Evolutionary conservation across 2,113 vertebrate genomes (phyloP), one percentile per base, ranked within the genome.

Genomic region (Prochilodus magdalenae): DNA sequence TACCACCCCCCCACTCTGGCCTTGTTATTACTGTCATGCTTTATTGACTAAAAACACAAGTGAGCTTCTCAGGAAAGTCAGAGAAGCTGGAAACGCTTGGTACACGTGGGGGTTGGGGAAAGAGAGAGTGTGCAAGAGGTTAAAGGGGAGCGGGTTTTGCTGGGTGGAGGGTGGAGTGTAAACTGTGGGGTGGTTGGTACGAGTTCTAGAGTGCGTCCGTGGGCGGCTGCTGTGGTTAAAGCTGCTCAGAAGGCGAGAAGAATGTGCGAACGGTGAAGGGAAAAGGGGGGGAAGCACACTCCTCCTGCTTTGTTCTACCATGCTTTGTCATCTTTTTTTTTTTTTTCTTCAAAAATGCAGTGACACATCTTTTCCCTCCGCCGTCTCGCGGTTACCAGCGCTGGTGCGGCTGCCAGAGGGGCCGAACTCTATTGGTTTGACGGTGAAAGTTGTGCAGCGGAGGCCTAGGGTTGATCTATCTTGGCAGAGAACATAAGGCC

Each of bases 211-310:
- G 66, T 86, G 85, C 26, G 79, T 73, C 74, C 84, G 89, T 88
- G 88, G 87, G 89, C 62, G 88, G 84, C 74, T 20, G 80, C 82
- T 90, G 92, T 67, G 89, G 90, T 89, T 89, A 70, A 60, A 60
- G 27, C 75, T 73, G 29, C 18, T 60, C 59, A 30, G 77, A 69
- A 71, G 81, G 70, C 70, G 30, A 75, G 36, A 26, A 72, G 33
- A 40, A 75, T 47, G 75, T 71, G 83, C 73, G 79, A 80, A 77
- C 22, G 57, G 57, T 47, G 33, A 76, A 36, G 60, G 60, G 59
- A 73, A 44, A 79, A 81, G 60, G 40, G 55, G 60, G 60, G 66
- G 40, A 44, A 72, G 66, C 63, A 57, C 47, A 51, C 59, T 75
- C n/a, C 1, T 8, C 13, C 29, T 4, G 27, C 53, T 73, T 70